Conservation (phyloP, 2,113 vertebrate species). For the Carettochelys insculpta region DNA sequence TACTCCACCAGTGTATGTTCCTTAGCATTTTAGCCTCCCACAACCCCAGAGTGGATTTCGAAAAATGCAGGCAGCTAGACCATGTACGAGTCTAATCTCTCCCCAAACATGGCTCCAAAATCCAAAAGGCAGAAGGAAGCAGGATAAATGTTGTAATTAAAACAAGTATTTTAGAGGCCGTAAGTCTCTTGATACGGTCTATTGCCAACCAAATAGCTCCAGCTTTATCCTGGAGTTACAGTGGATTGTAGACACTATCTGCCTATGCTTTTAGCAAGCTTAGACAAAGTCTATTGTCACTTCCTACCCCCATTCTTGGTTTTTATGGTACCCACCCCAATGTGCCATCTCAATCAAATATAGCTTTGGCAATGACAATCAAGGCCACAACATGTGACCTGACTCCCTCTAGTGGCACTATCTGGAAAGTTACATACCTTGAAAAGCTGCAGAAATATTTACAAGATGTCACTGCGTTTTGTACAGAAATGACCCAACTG, state of each 20-base stretch:
- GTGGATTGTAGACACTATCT: neutral
- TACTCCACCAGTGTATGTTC: neutral
- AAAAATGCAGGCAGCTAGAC: neutral
- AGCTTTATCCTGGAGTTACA: neutral
- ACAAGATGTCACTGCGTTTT: neutral
- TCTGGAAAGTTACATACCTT: neutral
- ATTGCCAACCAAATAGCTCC: neutral
- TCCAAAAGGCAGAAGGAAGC: neutral
- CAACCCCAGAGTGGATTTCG: accelerated
- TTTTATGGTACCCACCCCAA: neutral
- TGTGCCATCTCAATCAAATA: neutral
- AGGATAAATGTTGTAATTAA: neutral
- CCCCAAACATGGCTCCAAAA: neutral
- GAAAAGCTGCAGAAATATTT: neutral
- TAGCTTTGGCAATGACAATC: neutral
- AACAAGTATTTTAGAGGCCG: neutral
- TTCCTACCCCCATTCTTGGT: no score
- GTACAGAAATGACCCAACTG: neutral
- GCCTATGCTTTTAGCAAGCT: neutral
- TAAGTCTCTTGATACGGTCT: neutral
- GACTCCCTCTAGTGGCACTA: neutral
- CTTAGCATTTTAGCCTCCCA: accelerated
- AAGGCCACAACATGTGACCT: neutral
- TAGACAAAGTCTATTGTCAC: neutral
- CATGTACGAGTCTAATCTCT: neutral